Evolutionary conservation across 2,797 vertebrate species (phyloP), one percentile per base, ranked within the genome.

Genomic region (Taeniopygia guttata): DNA sequence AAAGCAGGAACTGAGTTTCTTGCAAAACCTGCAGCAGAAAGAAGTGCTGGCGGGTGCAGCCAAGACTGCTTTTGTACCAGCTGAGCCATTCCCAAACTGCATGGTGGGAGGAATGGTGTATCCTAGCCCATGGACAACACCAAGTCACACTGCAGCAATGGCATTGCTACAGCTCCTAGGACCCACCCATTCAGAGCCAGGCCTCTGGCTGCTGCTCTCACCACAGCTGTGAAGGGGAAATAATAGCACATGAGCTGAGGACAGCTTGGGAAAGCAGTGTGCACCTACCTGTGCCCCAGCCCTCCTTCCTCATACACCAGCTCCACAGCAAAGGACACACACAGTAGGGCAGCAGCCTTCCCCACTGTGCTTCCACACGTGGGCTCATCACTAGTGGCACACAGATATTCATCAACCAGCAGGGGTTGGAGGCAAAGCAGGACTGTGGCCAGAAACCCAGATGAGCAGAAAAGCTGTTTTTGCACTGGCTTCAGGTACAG

Each of bases 341-440:
- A 54, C 52, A 19, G 13, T 1, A 78, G n/a, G 10, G 17, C 36
- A 78, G 36, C n/a, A 54, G 60, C 36, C 19, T 16, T n/a, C 36
- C 29, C 69, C 0, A 0, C 40, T 32, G 25, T 8, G 62, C 27
- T 72, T 36, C 40, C 58, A 84, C 56, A 45, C 0, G 0, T 4
- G 23, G 43, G 38, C 6, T 52, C 43, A 27, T 7, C 48, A 13
- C 64, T 46, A 43, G 46, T 12, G 48, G 56, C 69, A 62, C 14
- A 16, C 20, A 66, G 42, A 26, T 6, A 7, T 34, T 64, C 48
- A 58, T 15, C 30, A 34, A 8, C 10, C 40, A 70, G 56, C 27
- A 73, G 62, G 27, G 10, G 23, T 0, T 49, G 4, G 2, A 32
- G n/a, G 22, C 45, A 84, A 80, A 66, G 64, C 48, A 69, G 21